Evolutionary conservation across 2,797 vertebrate genomes (phyloP).

Genomic region (Thunnus albacares): DNA sequence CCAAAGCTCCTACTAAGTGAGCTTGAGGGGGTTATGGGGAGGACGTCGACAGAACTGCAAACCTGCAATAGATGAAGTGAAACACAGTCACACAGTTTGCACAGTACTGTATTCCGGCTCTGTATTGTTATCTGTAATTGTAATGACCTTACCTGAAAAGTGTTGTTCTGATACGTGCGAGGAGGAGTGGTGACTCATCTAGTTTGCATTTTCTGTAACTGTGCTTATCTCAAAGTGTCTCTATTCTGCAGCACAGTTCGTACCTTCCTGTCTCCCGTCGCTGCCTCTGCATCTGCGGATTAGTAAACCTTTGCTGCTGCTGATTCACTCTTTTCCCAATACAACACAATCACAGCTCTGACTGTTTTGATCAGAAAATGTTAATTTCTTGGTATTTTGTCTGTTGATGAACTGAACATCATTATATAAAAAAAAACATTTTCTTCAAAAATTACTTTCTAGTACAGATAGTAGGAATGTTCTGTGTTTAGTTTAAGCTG

Average conservation of each 20-base stretch:
- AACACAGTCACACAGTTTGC: conserved; percentile 61
- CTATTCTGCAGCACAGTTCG: conserved; percentile 71
- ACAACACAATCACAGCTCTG: conserved; percentile 39
- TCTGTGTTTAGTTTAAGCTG: conserved; percentile 37
- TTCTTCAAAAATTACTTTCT: too few relatives aligned
- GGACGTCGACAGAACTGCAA: conserved; percentile 49
- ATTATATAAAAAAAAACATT: too few relatives aligned
- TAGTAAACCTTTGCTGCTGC: conserved; percentile 64
- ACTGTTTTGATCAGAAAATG: conserved; percentile 50
- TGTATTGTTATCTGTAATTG: conserved; percentile 80
- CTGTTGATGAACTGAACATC: conserved; percentile 22
- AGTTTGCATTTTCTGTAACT: conserved; percentile 78
- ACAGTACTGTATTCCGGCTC: conserved; percentile 45
- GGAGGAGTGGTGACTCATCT: conserved; percentile 83
- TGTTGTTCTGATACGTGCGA: conserved; percentile 73
- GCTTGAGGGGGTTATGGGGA: conserved; percentile 41
- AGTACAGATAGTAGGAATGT: neutral
- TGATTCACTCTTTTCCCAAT: conserved; percentile 60
- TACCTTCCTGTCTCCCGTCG: conserved; percentile 66
- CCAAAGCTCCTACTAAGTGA: conserved; percentile 41
- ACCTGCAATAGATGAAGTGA: conserved; percentile 57
- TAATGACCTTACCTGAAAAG: conserved; percentile 81
- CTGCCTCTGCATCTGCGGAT: conserved; percentile 58
- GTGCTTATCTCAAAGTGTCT: conserved; percentile 82
- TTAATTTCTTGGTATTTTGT: conserved; percentile 17